Percentiles rank a stretch among this genome's conserved stretches.
Evolutionary conservation across 2,797 vertebrate genomes (phyloP).

Genomic region (Mareca strepera): DNA sequence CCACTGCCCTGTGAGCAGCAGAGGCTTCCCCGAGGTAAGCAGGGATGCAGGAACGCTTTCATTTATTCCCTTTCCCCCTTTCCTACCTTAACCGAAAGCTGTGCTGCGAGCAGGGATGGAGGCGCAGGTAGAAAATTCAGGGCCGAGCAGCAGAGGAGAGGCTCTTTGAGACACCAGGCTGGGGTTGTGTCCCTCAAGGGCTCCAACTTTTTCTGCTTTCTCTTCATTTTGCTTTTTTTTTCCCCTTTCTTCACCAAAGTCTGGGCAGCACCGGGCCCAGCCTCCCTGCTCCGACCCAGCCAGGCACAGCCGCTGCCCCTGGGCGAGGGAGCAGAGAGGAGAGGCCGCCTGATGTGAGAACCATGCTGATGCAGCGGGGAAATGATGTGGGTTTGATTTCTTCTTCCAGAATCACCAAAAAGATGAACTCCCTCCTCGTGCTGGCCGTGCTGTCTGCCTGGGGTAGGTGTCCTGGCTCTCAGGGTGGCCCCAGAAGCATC

Average conservation of each 20-base stretch:
- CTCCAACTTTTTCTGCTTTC: neutral
- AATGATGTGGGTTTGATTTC: neutral
- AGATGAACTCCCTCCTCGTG: neutral
- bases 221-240: neutral
- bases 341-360: neutral
- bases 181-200: accelerated
- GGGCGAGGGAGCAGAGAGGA: accelerated
- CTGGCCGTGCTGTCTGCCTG: neutral
- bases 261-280: accelerated
- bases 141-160: neutral
- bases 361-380: too few relatives aligned
- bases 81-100: neutral
- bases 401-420: neutral
- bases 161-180: neutral
- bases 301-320: neutral
- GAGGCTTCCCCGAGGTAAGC: neutral
- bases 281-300: neutral
- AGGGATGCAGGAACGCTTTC: neutral
- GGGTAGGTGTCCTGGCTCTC: neutral
- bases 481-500: accelerated
- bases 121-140: neutral
- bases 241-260: accelerated
- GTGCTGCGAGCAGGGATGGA: accelerated
- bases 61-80: neutral
- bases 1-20: neutral